Base-by-base conservation (phyloP, 2,113 vertebrate genomes). In the Nerophis ophidion region DNA sequence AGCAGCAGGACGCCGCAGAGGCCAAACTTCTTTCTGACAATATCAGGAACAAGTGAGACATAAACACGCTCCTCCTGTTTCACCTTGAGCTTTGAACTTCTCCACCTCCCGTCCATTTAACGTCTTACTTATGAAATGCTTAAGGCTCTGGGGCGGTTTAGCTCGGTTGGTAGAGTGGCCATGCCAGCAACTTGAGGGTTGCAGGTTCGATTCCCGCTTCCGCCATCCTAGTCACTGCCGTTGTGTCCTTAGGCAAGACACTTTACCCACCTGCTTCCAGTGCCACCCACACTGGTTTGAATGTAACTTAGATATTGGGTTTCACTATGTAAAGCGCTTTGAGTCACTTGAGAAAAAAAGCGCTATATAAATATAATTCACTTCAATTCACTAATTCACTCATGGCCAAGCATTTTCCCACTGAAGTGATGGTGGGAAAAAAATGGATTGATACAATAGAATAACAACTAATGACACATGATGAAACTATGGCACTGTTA, bases 1-100 rank as follows among this genome's bases (percentile, higher is more conserved):
- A 57, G 48, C 60, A 75, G 14, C 58, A 55, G 5, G 79, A 92
- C 36, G 88, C 89, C 0, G 8, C 71, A 42, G 75, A 80, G 65
- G 91, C 92, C n/a, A 80, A 79, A 16, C 72, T 68, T 8, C 80
- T 91, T 1, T 82, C 90, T 5, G 54, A 76, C 3, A 62, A 76
- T 26, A 74, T 79, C 44, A 85, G 81, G 60, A 80, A 78, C 75
- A 91, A 85, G 91, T 92, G 65, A 87, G 72, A 70, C 40, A 71
- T 61, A 6, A 45, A 66, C 26, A 26, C 26, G 2, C 26, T 26
- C 26, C 26, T 26, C 26, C 26, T 26, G 26, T 26, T 26, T 60
- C 61, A 61, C 53, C 66, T 72, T 53, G 34, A 55, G 38, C 1
- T 0, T 9, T 57, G 56, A 66, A 59, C 60, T 61, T 33, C 19